phyloP scores from a whole-genome alignment of 1,140 invertebrate species.

The Frieseomelitta varia region DNA sequence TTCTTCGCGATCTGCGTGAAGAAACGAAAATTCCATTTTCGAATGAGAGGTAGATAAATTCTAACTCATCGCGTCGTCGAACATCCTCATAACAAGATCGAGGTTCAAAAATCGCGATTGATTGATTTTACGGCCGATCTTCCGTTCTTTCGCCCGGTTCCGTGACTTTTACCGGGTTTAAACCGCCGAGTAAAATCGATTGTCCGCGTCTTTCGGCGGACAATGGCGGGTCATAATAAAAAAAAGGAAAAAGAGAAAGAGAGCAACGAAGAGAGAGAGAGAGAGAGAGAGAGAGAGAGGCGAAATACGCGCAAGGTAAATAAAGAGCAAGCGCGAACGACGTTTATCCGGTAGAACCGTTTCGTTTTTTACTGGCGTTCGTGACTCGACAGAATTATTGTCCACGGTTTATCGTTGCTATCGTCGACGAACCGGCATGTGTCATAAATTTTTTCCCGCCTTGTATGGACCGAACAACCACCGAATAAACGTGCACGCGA shows the following conservation, averaged over 20 bases:
- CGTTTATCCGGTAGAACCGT: neutral
- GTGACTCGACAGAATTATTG: constrained; percentile 54
- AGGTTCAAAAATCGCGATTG: neutral
- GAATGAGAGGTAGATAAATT: no score
- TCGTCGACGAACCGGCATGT: neutral
- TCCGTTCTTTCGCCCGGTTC: neutral
- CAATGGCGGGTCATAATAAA: neutral
- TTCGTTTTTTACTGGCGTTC: constrained; percentile 22
- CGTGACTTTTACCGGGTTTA: neutral
- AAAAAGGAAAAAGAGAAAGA: neutral
- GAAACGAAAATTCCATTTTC: neutral
- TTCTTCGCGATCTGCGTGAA: neutral
- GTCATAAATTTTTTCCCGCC: constrained; percentile 37
- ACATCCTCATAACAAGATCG: neutral
- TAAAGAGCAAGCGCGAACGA: constrained; percentile 38
- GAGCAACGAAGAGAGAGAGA: no score
- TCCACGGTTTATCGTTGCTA: constrained; percentile 44
- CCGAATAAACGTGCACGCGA: constrained; percentile 33
- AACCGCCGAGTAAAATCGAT: neutral
- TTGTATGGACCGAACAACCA: neutral
- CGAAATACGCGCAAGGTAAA: constrained; percentile 4
- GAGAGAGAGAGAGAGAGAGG: neutral
- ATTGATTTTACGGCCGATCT: neutral
- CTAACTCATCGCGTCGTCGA: neutral
- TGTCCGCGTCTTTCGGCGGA: neutral